Percentiles rank a stretch among this genome's conserved stretches.
Conservation (phyloP, 2,888 invertebrate species). For the Ceratothoa steindachneri region DNA sequence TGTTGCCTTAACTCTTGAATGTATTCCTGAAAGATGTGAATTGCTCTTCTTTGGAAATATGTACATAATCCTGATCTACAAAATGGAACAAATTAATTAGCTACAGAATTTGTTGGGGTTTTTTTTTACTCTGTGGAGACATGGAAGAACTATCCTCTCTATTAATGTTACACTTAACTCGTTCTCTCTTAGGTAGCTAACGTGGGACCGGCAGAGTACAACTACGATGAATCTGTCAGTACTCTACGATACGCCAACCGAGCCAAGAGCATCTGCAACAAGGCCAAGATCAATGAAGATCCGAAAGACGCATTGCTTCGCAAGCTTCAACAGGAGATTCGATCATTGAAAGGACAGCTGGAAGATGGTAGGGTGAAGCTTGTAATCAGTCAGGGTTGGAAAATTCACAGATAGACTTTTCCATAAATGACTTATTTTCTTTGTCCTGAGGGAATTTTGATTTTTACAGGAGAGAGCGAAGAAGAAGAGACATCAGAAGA, state of each 20-base stretch:
- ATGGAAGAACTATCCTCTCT: constrained; percentile 15
- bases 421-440: background rate
- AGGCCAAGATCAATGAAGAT: constrained; percentile 92
- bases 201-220: constrained; percentile 90
- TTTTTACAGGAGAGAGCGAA: constrained; percentile 11
- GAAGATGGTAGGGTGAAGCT: constrained; percentile 69
- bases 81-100: too few species aligned
- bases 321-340: constrained; percentile 94
- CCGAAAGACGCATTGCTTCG: constrained; percentile 92
- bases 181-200: constrained; percentile 65
- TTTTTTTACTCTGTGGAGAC: too few species aligned
- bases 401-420: background rate
- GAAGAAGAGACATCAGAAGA: constrained; percentile 26
- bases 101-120: too few species aligned
- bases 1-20: too few species aligned
- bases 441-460: background rate
- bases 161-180: too few species aligned
- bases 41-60: too few species aligned
- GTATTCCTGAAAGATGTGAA: too few species aligned
- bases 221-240: constrained; percentile 95
- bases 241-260: constrained; percentile 94
- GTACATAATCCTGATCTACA: too few species aligned
- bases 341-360: constrained; percentile 78
- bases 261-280: constrained; percentile 95
- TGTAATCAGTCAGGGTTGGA: too few species aligned